These are phyloP conservation scores for Varanus komodoensis DNA, from an alignment of 2,113 vertebrate genomes.

Conservation along the genomic window DNA sequence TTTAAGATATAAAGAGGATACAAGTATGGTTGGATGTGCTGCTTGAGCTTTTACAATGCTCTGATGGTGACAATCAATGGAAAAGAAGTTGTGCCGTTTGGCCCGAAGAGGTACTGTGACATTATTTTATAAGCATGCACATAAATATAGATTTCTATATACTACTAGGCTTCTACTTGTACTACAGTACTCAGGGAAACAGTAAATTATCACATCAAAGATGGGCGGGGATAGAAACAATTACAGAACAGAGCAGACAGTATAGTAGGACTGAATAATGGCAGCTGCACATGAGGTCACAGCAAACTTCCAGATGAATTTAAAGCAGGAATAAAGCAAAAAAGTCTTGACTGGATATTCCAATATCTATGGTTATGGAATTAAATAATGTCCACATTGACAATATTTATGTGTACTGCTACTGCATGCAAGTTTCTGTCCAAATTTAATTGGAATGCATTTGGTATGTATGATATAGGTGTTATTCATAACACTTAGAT, in stretches of 20 bases:
- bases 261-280: not conserved
- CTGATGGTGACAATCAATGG: not conserved
- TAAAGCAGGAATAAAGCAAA: conserved; percentile 26
- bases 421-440: conserved; percentile 6
- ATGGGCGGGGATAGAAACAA: not conserved
- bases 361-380: conserved; percentile 5
- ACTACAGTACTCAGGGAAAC: not conserved
- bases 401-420: conserved; percentile 4
- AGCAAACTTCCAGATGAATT: conserved; percentile 13
- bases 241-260: not conserved
- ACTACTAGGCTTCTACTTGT: not conserved
- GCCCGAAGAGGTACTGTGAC: not conserved
- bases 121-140: not conserved
- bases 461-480: conserved; percentile 25
- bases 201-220: not conserved
- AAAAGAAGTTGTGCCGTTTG: not conserved
- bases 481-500: conserved; percentile 30
- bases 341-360: not conserved
- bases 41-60: not conserved
- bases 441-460: conserved; percentile 37
- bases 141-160: not conserved
- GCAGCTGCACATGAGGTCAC: not conserved
- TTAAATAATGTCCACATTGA: not conserved
- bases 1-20: not conserved
- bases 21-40: not conserved